Percentiles rank a stretch among this genome's conserved stretches.
These are phyloP conservation scores for Arion vulgaris DNA, from an alignment of 1,140 invertebrate species.

Conservation along the genomic window DNA sequence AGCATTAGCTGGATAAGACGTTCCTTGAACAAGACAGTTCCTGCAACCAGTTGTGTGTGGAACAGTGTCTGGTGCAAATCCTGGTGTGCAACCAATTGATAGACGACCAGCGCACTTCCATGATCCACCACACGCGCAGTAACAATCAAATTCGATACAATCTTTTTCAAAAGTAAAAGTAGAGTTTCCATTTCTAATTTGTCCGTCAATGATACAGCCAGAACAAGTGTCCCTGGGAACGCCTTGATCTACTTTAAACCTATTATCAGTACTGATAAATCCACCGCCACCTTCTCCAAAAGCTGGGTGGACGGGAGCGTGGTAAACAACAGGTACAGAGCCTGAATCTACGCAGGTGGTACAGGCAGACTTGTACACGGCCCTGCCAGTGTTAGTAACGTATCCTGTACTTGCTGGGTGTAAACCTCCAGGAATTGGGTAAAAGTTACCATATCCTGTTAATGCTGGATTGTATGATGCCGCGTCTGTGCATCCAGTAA, in stretches of 20 bases:
- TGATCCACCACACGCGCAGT: slow-evolving; percentile 42
- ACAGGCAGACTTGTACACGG: neutral
- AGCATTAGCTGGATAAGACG: slow-evolving; percentile 34
- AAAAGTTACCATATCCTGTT: slow-evolving; percentile 11
- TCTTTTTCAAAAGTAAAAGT: slow-evolving; percentile 36
- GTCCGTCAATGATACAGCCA: slow-evolving; percentile 21
- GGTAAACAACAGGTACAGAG: slow-evolving; percentile 9
- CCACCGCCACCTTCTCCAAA: neutral
- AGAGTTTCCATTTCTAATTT: neutral
- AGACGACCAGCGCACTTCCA: slow-evolving; percentile 27
- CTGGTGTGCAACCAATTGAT: slow-evolving; percentile 14
- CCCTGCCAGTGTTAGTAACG: neutral
- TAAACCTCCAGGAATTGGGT: neutral
- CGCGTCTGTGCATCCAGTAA: slow-evolving; percentile 31
- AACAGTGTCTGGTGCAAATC: slow-evolving; percentile 17
- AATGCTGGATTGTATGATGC: neutral
- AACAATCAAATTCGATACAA: slow-evolving; percentile 43
- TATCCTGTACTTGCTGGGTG: neutral
- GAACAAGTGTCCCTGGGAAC: neutral
- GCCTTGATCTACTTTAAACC: neutral
- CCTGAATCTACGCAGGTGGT: neutral
- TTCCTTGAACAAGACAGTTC: slow-evolving; percentile 39
- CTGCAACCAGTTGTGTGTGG: slow-evolving; percentile 29
- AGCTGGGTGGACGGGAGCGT: slow-evolving; percentile 11
- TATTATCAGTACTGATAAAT: neutral